Base-by-base conservation (phyloP, 2,888 invertebrate species). In the Elysia crispata region DNA sequence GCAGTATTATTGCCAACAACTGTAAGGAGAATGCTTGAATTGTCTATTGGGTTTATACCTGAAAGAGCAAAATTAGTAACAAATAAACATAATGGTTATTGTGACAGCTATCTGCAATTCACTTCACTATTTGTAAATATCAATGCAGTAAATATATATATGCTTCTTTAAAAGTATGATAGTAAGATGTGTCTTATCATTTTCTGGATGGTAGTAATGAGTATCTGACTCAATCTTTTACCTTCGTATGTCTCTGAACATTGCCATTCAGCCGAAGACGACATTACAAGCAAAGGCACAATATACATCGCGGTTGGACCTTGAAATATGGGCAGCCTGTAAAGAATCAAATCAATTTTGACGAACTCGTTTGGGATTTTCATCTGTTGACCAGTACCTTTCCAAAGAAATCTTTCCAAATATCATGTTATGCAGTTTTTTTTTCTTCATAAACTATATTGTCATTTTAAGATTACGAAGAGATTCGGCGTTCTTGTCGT, bases 241-340 rank as follows among this genome's bases (percentile, higher is more conserved):
- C 77, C 62, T 31, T 33, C 20, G 23, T 62, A 73, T 6, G 87
- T 87, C 18, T 86, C 28, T 62, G 80, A 75, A 75, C 86, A 86
- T 30, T 69, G 73, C 85, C 85, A 86, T 60, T 84, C 83, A 28
- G 83, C 82, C 41, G 85, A 50, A n/a, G 84, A 31, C 0, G 83
- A 76, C 83, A 85, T 76, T 20, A 84, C 85, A 18, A 86, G 62
- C 15, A 86, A 73, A 11, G 86, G 86, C 0, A 85, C 82, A 1
- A 86, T 77, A 57, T 85, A 86, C 18, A 83, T 82, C 1, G 83
- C 76, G 0, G 85, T 82, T 20, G 86, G 86, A 0, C 85, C 86
- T 81, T 86, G 86, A 69, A 84, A 86, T 31, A 86, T 66, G 0
- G 86, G 86, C 33, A 86, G 72, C 66, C 87, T 50, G 86, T 81